phyloP scores from a whole-genome alignment of 2,113 vertebrate genomes.

The Catharus fuscescens region DNA sequence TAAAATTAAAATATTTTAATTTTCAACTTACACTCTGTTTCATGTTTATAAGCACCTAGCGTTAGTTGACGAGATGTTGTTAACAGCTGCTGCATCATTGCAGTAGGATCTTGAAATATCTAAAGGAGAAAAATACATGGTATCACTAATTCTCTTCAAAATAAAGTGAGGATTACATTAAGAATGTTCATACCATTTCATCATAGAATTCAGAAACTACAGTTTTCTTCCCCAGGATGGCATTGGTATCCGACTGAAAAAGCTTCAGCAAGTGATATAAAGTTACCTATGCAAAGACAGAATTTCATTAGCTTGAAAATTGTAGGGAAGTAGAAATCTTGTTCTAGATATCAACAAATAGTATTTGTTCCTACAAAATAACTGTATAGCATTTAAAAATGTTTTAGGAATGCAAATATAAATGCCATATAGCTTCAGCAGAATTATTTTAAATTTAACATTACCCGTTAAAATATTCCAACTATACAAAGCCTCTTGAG shows the following conservation, averaged over 20 bases:
- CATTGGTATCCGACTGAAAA: conserved; percentile 97
- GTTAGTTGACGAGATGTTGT: conserved; percentile 96
- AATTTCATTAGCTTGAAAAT: background rate
- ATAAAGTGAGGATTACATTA: background rate
- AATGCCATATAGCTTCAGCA: background rate
- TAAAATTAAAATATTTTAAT: background rate
- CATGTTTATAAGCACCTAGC: conserved; percentile 95
- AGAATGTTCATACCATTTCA: conserved; percentile 87
- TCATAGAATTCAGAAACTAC: conserved; percentile 99
- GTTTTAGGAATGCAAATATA: background rate
- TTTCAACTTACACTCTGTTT: conserved; percentile 93
- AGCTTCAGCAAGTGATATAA: conserved; percentile 96
- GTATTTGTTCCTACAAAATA: background rate
- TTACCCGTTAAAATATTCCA: background rate
- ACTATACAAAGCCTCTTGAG: background rate
- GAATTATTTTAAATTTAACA: background rate
- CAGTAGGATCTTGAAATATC: conserved; percentile 99
- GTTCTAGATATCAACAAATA: background rate
- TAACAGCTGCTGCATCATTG: conserved; percentile 98
- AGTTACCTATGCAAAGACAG: conserved; percentile 83
- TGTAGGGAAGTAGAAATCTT: background rate
- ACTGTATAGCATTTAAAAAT: background rate
- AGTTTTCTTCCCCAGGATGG: conserved; percentile 95
- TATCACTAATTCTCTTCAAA: background rate
- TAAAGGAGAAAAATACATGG: conserved; percentile 48